A percentile compares a stretch with the other conserved stretches of the same genome.
phyloP scores from a whole-genome alignment of 2,888 invertebrate species.

The Artemia sinica region DNA sequence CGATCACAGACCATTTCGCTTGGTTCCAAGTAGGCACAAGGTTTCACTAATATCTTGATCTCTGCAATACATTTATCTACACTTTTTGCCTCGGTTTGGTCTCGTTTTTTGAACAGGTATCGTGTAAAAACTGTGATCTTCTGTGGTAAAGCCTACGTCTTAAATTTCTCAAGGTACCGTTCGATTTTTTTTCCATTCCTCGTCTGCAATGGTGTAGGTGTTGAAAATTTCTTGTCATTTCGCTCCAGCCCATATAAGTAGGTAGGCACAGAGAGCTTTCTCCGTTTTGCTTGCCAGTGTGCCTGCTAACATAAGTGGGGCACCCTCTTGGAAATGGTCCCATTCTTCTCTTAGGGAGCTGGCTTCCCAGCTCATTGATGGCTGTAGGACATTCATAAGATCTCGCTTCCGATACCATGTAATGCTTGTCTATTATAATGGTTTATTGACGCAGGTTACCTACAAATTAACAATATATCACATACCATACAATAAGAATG shows the following conservation, averaged over 20 bases:
- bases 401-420: no score
- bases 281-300: neutral
- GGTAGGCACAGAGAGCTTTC: neutral
- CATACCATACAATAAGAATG: no score
- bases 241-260: slow-evolving; percentile 1
- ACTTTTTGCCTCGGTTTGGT: neutral
- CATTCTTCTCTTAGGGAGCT: no score
- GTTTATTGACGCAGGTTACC: no score
- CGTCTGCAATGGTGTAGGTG: neutral
- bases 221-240: neutral
- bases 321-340: no score
- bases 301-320: no score
- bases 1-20: neutral
- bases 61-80: neutral
- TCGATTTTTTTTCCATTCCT: neutral
- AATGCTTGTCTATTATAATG: no score
- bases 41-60: neutral
- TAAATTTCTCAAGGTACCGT: neutral
- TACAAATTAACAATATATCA: no score
- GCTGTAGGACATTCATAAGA: no score
- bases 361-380: no score
- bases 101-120: neutral
- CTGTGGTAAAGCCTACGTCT: neutral
- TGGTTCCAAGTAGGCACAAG: neutral
- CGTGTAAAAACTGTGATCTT: neutral